phyloP scores from a whole-genome alignment of 2,113 vertebrate genomes.

The Spizaetus ornatus region DNA sequence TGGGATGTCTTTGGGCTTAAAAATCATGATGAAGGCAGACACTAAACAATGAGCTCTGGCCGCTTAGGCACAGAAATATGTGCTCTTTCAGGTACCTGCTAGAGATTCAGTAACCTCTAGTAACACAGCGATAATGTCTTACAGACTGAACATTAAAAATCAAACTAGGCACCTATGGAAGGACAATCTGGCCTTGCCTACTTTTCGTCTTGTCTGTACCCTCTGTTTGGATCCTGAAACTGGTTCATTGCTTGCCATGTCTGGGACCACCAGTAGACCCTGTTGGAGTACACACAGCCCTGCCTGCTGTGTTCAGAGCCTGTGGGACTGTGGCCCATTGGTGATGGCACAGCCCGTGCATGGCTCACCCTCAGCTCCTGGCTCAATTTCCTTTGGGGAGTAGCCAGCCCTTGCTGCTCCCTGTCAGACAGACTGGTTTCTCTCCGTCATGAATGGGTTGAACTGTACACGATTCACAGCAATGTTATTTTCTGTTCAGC shows the following conservation, averaged over 20 bases:
- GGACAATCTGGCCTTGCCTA: neutral
- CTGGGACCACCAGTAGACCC: neutral
- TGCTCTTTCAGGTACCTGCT: neutral
- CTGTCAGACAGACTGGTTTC: neutral
- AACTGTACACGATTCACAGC: neutral
- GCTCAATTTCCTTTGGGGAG: neutral
- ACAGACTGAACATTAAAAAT: neutral
- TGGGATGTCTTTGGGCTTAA: neutral
- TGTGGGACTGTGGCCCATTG: neutral
- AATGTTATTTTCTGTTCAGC: neutral
- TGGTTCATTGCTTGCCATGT: neutral
- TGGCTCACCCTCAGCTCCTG: fast-evolving
- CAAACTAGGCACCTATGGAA: neutral
- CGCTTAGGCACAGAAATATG: neutral
- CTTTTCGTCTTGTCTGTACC: neutral
- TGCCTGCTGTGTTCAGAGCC: neutral
- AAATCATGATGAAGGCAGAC: neutral
- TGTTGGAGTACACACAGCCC: neutral
- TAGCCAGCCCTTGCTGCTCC: neutral
- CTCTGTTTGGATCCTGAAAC: neutral
- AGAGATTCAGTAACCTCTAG: neutral
- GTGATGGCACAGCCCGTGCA: neutral
- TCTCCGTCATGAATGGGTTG: neutral
- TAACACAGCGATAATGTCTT: neutral
- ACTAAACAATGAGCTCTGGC: neutral